Base-by-base conservation (phyloP, 2,113 vertebrate species). In the Xyrauchen texanus region DNA sequence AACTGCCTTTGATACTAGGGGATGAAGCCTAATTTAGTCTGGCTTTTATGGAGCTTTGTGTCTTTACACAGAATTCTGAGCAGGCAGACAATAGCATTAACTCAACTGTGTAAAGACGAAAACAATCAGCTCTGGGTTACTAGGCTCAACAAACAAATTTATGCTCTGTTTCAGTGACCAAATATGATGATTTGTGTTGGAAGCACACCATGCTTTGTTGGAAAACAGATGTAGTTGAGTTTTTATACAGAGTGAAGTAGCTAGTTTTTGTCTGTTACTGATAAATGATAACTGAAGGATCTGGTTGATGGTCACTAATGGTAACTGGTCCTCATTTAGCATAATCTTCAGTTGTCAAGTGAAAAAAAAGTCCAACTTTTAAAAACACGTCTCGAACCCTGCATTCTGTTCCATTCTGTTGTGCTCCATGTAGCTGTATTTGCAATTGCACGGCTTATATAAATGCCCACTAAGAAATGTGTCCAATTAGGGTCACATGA, bases 81-180 rank as follows among this genome's bases (percentile, higher is more conserved):
- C 3, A 34, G 21, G 21, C 21, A 34, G 21, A 3, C 21, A 34
- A 34, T 34, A 34, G 21, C 21, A 3, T 34, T 34, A 34, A 34
- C 21, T 34, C 21, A 3, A 34, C 21, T 34, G 21, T 34, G 21
- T 34, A 34, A 34, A 34, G 21, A 34, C 21, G 21, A 71, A 57
- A 62, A 46, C 45, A 46, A 78, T 82, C 80, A 70, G 68, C 70
- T 81, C 66, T n/a, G 65, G 63, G 73, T 81, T 81, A 69, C 55
- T 44, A 60, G 68, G 74, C 68, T 78, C 68, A 51, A 76, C 45
- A 58, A 82, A 82, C 64, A 72, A 67, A 78, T 82, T 82, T 77
- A 70, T 78, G 62, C 71, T 82, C 51, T n/a, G 51, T 78, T 68
- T 78, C 76, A 82, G 49, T 58, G 57, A 82, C 69, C 12, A 53